Conservation (phyloP, 2,113 vertebrate genomes). For the Piaya cayana region DNA sequence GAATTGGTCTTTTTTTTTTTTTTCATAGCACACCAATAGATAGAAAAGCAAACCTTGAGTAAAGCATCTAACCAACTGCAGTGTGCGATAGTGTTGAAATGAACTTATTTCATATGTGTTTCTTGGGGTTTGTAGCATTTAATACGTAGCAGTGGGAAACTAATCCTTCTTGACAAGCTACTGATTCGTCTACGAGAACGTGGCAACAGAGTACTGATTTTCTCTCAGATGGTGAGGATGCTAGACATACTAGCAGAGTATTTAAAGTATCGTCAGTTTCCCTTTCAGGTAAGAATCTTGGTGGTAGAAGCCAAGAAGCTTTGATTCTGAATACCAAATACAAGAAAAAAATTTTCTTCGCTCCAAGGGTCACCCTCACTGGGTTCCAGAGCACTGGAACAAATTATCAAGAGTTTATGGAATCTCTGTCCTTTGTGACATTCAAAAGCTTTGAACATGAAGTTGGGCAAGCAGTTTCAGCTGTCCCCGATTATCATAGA, state of each 20-base stretch:
- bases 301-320: not conserved
- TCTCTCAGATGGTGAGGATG: slow-evolving; percentile 99
- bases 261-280: slow-evolving; percentile 91
- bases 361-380: not conserved
- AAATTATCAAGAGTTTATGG: not conserved
- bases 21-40: not conserved
- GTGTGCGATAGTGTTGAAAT: not conserved
- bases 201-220: slow-evolving; percentile 96
- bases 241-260: slow-evolving; percentile 98
- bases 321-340: not conserved
- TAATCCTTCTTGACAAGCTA: slow-evolving; percentile 95
- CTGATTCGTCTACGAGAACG: slow-evolving; percentile 93
- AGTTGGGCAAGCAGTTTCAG: not conserved
- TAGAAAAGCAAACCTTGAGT: not conserved
- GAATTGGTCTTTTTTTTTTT: not conserved
- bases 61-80: not conserved
- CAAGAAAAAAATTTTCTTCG: not conserved
- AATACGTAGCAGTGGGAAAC: slow-evolving; percentile 95
- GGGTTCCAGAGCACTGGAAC: not conserved
- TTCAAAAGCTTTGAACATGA: not conserved
- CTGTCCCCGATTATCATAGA: not conserved
- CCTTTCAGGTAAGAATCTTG: slow-evolving; percentile 86
- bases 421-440: not conserved
- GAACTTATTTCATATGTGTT: not conserved
- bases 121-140: slow-evolving; percentile 83